phyloP scores from a whole-genome alignment of 2,888 invertebrate species.

The Allolobophora icterica region DNA sequence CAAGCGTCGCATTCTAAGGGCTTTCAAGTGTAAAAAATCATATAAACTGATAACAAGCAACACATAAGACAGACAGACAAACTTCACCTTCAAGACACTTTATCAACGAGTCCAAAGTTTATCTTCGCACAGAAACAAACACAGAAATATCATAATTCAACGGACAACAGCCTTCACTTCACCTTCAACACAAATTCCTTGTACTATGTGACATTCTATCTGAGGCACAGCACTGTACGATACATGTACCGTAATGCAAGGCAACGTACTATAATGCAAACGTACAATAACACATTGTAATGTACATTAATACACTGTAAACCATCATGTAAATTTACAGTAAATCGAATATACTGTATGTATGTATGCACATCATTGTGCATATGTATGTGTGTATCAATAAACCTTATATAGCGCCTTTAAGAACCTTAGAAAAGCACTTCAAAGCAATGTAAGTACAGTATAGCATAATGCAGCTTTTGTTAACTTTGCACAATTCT shows the following conservation, averaged over 20 bases:
- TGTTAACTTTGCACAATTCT: not conserved
- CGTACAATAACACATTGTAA: not conserved
- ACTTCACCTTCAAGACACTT: not conserved
- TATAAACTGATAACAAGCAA: not conserved
- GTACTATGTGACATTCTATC: too few relatives aligned
- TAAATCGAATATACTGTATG: too few relatives aligned
- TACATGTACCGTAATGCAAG: not conserved
- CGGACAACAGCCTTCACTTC: too few relatives aligned
- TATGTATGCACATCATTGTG: not conserved
- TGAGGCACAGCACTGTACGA: too few relatives aligned
- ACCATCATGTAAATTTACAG: too few relatives aligned
- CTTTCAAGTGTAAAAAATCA: not conserved
- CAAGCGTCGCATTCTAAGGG: not conserved
- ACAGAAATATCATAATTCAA: not conserved
- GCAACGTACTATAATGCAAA: not conserved
- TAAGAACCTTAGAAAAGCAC: not conserved
- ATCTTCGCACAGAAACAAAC: not conserved
- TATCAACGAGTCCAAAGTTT: too few relatives aligned
- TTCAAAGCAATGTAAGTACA: not conserved
- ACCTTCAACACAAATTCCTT: too few relatives aligned
- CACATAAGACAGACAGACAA: not conserved
- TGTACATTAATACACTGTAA: not conserved
- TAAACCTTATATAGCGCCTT: not conserved
- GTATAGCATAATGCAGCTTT: not conserved
- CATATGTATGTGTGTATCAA: not conserved